Base-by-base conservation (phyloP, 1,140 invertebrate genomes). In the Vollenhovia emeryi region DNA sequence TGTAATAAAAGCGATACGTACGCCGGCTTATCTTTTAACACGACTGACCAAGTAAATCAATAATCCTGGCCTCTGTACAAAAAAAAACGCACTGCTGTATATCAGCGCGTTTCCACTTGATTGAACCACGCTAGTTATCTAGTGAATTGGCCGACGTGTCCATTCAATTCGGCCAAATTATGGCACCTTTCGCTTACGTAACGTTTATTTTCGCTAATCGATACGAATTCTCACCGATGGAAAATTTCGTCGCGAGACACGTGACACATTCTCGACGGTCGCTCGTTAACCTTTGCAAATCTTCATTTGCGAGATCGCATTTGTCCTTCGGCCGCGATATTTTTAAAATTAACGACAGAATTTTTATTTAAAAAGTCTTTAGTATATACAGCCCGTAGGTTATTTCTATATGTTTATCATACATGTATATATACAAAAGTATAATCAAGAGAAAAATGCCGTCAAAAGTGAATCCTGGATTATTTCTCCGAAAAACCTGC, bases 21-120 rank as follows among this genome's bases (percentile, higher is more conserved):
- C 15, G 45, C 78, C 55, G 13, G 86, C 82, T 88, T 88, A 88
- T 88, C 87, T 88, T 73, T 85, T 87, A 78, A 85, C 80, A 88
- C 59, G 82, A 87, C 74, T 87, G 87, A 55, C 74, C 87, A 88
- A 86, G 68, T 85, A 66, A 87, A 88, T 88, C 87, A 79, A 88
- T 88, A 87, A 21, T 43, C 27, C 66, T n/a, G 21, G 33, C 57
- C n/a, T 48, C 52, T 69, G 55, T 30, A 87, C 64, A 79, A 87
- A 71, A 74, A 75, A 66, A 73, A 83, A 60, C 21, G 3, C 15
- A 33, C 33, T 52, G 15, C 62, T 64, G 79, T 87, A 84, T 88
- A 80, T 59, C 62, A 71, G 79, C 18, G 64, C 11, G 66, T 88
- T n/a, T 85, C 86, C 87, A 75, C 87, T 85, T 80, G 48, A 48